These are phyloP conservation scores for Nasonia giraulti DNA, from an alignment of 1,140 invertebrate genomes.

Conservation along the genomic window DNA sequence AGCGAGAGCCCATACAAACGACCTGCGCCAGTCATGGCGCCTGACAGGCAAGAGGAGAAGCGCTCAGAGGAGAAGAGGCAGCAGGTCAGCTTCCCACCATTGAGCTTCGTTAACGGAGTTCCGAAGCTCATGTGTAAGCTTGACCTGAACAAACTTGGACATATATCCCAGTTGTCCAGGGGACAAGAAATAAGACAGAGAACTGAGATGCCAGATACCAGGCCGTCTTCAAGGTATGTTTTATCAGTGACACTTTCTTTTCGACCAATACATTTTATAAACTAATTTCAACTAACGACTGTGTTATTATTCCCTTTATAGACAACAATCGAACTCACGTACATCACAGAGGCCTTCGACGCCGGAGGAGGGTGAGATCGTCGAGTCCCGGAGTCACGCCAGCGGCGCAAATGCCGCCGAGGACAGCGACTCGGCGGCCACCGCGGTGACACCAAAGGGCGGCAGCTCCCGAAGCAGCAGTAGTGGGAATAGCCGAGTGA, in stretches of 20 bases:
- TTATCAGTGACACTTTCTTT: neutral
- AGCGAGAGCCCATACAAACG: slow-evolving; percentile 72
- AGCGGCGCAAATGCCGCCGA: slow-evolving; percentile 44
- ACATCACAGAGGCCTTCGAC: slow-evolving; percentile 59
- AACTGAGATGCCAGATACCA: slow-evolving; percentile 76
- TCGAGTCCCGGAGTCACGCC: slow-evolving; percentile 58
- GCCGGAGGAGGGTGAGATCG: slow-evolving; percentile 67
- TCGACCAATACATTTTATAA: neutral
- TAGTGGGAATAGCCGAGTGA: slow-evolving; percentile 23
- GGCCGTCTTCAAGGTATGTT: slow-evolving; percentile 69
- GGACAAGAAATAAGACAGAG: slow-evolving; percentile 73
- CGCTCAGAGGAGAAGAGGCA: slow-evolving; percentile 21
- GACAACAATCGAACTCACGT: slow-evolving; percentile 41
- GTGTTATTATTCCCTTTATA: neutral
- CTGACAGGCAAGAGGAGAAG: slow-evolving; percentile 40
- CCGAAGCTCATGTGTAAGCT: slow-evolving; percentile 70
- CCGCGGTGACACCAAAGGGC: neutral
- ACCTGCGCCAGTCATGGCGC: slow-evolving; percentile 64
- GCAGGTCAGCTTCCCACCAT: slow-evolving; percentile 55
- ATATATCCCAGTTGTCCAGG: slow-evolving; percentile 64
- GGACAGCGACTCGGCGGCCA: slow-evolving; percentile 47
- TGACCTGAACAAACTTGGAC: slow-evolving; percentile 67
- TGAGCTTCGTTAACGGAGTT: slow-evolving; percentile 63
- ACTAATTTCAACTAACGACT: neutral
- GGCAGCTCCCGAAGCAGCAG: neutral